Evolutionary conservation across 37 sponge, comb jelly and placozoan species (phyloP).

Genomic region (Hexactinellida sp.): DNA sequence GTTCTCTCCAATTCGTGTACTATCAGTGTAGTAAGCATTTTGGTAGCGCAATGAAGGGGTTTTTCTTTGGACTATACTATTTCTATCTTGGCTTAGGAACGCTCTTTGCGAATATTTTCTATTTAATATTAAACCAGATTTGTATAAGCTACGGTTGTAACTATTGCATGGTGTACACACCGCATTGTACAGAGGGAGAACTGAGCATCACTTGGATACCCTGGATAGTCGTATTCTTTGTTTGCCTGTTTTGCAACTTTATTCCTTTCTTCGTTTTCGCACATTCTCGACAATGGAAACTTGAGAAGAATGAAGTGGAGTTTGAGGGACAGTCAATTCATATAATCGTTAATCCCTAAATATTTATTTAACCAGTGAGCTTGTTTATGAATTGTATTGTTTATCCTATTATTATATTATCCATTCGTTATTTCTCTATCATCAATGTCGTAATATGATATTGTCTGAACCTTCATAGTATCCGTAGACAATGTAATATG

Average conservation of each 20-base stretch:
- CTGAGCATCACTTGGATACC: neutral
- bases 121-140: neutral
- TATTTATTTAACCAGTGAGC: no score
- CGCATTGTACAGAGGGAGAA: neutral
- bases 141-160: neutral
- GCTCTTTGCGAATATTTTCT: neutral
- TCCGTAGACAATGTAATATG: no score
- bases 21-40: conserved; percentile 12
- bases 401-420: no score
- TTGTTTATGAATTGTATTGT: no score
- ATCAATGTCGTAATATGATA: no score
- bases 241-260: neutral
- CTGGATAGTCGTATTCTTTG: neutral
- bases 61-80: conserved; percentile 12
- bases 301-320: neutral
- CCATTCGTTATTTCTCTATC: no score
- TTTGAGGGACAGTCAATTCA: neutral
- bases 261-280: neutral
- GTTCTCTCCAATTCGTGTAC: neutral
- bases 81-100: conserved; percentile 5
- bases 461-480: no score
- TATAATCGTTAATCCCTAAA: neutral
- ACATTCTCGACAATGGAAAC: conserved; percentile 4
- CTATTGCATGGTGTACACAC: neutral
- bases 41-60: conserved; percentile 1